A percentile compares a stretch with the other conserved stretches of the same genome.
These are phyloP conservation scores for Nesogale talazaci DNA, from an alignment of 2,113 vertebrate species.

Conservation along the genomic window DNA sequence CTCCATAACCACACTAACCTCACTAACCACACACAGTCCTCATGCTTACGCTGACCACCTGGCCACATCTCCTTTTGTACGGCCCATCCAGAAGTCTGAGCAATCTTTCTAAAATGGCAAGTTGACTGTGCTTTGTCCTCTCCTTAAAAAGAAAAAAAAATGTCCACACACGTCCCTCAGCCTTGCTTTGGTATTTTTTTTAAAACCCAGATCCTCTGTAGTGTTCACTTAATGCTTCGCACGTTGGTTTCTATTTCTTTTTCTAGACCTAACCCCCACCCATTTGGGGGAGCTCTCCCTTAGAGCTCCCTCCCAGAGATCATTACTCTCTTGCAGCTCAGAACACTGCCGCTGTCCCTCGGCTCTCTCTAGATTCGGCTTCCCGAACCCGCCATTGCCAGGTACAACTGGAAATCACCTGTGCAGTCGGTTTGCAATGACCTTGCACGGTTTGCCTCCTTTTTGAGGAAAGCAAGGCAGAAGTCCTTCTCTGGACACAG, in stretches of 20 bases:
- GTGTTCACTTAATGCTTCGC: too few species aligned
- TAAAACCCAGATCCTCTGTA: too few species aligned
- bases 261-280: background rate
- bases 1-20: background rate
- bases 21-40: too few species aligned
- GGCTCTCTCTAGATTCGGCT: background rate
- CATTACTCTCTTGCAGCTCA: background rate
- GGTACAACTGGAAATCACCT: constrained; percentile 5
- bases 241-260: background rate
- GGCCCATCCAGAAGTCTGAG: background rate
- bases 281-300: background rate
- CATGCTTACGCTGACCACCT: too few species aligned
- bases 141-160: background rate
- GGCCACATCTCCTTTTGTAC: background rate
- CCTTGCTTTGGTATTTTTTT: too few species aligned
- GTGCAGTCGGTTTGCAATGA: background rate
- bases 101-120: background rate
- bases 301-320: too few species aligned
- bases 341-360: background rate
- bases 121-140: background rate
- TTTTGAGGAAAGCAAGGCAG: background rate
- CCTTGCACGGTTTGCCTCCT: background rate
- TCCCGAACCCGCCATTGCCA: background rate
- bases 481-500: background rate
- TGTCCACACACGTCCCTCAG: too few species aligned